Evolutionary conservation across 2,888 invertebrate genomes (phyloP).

Genomic region (Mesorhabditis spiculigera): DNA sequence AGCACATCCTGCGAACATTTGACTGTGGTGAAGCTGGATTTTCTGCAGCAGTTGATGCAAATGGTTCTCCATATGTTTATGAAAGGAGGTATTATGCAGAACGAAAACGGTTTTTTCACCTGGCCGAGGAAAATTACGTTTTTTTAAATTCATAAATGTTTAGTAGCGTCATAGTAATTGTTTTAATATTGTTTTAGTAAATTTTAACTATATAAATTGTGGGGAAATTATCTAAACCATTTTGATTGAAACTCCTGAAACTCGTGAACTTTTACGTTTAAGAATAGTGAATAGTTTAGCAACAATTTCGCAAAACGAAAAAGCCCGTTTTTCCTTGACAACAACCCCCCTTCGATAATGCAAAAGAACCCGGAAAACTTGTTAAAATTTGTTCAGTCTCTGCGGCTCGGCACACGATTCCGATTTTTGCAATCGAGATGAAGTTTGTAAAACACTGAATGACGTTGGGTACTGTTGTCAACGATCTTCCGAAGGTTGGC

Average conservation of each 20-base stretch:
- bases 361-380: neutral
- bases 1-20: conserved; percentile 4
- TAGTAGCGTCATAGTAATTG: no score
- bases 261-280: no score
- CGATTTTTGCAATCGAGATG: conserved; percentile 4
- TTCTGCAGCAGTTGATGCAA: neutral
- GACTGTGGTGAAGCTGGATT: neutral
- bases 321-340: no score
- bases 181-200: no score
- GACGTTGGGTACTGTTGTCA: neutral
- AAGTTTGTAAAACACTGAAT: conserved; percentile 3
- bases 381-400: neutral
- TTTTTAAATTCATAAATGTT: no score
- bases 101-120: neutral
- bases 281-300: no score
- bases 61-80: neutral
- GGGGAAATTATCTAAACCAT: no score
- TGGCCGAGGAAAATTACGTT: no score
- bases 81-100: neutral
- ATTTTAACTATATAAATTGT: no score
- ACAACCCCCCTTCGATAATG: neutral
- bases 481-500: conserved; percentile 2
- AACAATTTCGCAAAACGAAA: no score
- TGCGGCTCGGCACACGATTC: conserved; percentile 3
- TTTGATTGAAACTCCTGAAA: no score